A percentile compares a stretch with the other conserved stretches of the same genome.
Conservation (phyloP, 2,113 vertebrate genomes). For the Cygnus buccinator region DNA sequence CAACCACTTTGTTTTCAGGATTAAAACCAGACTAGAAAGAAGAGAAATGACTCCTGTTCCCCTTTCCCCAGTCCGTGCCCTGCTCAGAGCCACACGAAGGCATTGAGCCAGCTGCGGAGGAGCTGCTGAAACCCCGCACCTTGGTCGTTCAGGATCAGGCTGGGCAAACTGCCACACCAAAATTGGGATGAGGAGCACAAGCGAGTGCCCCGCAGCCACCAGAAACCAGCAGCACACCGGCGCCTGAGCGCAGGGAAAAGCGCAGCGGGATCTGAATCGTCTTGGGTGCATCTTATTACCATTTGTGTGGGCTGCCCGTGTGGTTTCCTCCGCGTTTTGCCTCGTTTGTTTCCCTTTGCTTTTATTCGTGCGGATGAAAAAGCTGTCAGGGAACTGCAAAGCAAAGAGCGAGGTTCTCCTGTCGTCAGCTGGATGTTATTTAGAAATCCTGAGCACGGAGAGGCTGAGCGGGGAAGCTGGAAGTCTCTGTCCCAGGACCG, state of each 20-base stretch:
- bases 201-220: neutral
- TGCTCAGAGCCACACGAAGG: neutral
- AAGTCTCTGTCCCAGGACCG: neutral
- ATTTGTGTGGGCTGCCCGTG: neutral
- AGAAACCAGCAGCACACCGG: neutral
- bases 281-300: neutral
- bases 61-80: neutral
- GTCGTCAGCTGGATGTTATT: fast-evolving
- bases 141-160: neutral
- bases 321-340: neutral
- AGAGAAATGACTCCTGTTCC: neutral
- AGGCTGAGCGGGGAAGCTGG: neutral
- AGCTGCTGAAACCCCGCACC: neutral
- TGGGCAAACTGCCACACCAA: neutral
- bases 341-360: neutral
- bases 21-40: neutral
- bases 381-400: neutral
- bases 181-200: neutral
- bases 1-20: neutral
- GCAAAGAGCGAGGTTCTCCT: neutral
- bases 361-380: neutral
- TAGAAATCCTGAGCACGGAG: neutral
- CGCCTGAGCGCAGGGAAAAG: neutral
- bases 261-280: neutral
- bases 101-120: neutral